Conservation (phyloP, 2,888 invertebrate genomes). For the Ptilodon capucinus region DNA sequence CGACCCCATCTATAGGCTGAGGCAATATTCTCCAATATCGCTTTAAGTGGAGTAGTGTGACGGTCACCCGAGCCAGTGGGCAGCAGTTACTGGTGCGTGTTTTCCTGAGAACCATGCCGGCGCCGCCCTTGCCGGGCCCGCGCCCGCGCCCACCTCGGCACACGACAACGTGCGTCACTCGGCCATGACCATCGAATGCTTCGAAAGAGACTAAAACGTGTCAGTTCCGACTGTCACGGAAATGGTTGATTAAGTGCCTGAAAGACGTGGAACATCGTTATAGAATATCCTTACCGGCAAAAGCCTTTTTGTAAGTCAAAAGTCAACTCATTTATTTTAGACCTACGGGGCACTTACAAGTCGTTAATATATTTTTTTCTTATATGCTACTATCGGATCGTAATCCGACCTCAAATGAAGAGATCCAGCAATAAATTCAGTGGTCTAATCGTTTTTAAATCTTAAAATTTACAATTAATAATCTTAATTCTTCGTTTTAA, state of each 20-base stretch:
- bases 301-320: no score
- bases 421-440: no score
- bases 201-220: background rate
- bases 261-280: constrained; percentile 1
- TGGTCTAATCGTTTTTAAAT: no score
- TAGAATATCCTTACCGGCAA: no score
- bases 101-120: constrained; percentile 60
- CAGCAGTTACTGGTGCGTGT: constrained; percentile 57
- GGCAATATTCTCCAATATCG: constrained; percentile 39
- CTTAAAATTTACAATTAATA: no score
- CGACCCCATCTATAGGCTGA: constrained; percentile 22
- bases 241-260: background rate
- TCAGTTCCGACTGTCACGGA: background rate
- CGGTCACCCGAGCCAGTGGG: constrained; percentile 46
- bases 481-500: no score
- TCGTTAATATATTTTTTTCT: no score
- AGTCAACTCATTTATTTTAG: no score
- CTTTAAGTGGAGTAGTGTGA: constrained; percentile 58
- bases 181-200: constrained; percentile 28
- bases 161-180: constrained; percentile 25
- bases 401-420: no score
- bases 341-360: no score
- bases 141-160: constrained; percentile 23
- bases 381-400: no score
- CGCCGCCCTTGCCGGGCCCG: constrained; percentile 22